phyloP scores from a whole-genome alignment of 2,888 invertebrate species.

The Luffia ferchaultella region DNA sequence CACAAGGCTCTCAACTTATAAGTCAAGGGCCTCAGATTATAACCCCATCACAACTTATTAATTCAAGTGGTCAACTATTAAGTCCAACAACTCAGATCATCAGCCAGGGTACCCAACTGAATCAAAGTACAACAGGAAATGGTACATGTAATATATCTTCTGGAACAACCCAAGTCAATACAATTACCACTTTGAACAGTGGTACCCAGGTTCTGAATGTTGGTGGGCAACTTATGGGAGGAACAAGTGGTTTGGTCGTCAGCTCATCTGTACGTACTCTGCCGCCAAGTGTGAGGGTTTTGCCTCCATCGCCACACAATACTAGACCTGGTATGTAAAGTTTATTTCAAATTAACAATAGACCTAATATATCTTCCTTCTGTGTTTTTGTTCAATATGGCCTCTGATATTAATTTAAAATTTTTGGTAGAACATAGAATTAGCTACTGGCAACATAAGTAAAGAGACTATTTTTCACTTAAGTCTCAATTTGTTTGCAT shows the following conservation, averaged over 20 bases:
- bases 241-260: constrained; percentile 39
- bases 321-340: constrained; percentile 43
- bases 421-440: no score
- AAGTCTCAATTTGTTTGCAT: no score
- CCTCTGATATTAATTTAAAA: no score
- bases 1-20: constrained; percentile 47
- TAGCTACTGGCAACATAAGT: no score
- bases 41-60: constrained; percentile 43
- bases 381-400: no score
- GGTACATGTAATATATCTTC: neutral
- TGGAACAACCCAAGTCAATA: neutral
- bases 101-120: constrained; percentile 46
- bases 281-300: constrained; percentile 47
- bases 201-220: constrained; percentile 36
- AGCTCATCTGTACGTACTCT: constrained; percentile 48
- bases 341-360: no score
- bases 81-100: constrained; percentile 55
- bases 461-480: no score
- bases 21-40: constrained; percentile 49
- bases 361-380: no score
- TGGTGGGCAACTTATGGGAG: constrained; percentile 39
- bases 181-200: constrained; percentile 26
- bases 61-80: constrained; percentile 37
- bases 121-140: neutral
- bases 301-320: constrained; percentile 49